A percentile compares a stretch with the other conserved stretches of the same genome.
phyloP scores from a whole-genome alignment of 2,113 vertebrate genomes.

The Leptobrachium ailaonicum region DNA sequence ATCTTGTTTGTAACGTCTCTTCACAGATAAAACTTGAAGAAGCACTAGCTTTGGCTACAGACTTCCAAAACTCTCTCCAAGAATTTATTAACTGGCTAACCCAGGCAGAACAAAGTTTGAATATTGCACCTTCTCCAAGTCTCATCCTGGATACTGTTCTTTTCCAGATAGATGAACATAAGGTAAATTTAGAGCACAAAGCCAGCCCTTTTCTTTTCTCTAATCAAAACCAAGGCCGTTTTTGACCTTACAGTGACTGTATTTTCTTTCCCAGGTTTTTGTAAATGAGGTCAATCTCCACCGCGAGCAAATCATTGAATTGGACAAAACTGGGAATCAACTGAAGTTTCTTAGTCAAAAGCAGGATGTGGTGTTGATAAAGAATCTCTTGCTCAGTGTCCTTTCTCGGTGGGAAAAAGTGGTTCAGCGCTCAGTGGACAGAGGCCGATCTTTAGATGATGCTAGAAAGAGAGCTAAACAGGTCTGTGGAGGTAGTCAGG shows the following conservation, averaged over 20 bases:
- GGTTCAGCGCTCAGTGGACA: constrained; percentile 92
- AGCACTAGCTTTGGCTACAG: constrained; percentile 84
- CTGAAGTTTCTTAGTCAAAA: constrained; percentile 95
- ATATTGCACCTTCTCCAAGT: constrained; percentile 85
- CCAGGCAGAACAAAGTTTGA: constrained; percentile 90
- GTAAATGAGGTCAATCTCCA: constrained; percentile 97
- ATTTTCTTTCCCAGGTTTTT: constrained; percentile 75
- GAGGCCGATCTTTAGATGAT: constrained; percentile 90
- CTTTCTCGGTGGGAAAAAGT: constrained; percentile 98
- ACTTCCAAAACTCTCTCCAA: constrained; percentile 95
- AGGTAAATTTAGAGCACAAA: constrained; percentile 67
- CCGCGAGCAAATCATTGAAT: constrained; percentile 90
- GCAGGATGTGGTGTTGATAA: constrained; percentile 96
- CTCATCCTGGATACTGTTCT: constrained; percentile 89
- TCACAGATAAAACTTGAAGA: constrained; percentile 90
- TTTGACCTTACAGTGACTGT: fast-evolving
- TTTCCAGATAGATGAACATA: constrained; percentile 96
- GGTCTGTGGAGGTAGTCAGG: constrained; percentile 69
- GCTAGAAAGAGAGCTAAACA: constrained; percentile 95
- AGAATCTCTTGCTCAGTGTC: constrained; percentile 95
- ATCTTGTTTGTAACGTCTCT: not conserved
- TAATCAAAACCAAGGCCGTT: not conserved
- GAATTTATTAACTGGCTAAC: constrained; percentile 99
- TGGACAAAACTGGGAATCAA: constrained; percentile 94
- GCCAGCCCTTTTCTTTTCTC: no score